Evolutionary conservation across 2,888 invertebrate genomes (phyloP), one percentile per base, ranked within the genome.

Genomic region (Drosophila maculinotata): DNA sequence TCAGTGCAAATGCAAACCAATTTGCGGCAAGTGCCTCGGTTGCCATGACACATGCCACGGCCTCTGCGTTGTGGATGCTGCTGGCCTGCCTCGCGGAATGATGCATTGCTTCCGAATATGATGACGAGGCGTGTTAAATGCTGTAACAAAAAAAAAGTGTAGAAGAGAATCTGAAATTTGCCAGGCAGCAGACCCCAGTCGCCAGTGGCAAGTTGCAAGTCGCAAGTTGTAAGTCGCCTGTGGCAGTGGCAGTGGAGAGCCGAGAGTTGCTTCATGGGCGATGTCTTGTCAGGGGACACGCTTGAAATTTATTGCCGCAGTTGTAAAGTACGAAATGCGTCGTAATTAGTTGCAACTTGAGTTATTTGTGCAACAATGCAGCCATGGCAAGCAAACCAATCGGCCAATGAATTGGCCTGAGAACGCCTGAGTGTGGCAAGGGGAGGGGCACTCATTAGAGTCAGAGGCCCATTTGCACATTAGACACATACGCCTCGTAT

Each of bases 301-400:
- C 76, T 86, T 64, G 68, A 76, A 73, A 86, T 84, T 84, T 84
- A 84, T 84, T 76, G 84, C 83, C 87, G 53, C 79, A 72, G 84
- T 84, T 86, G 84, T 76, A 77, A 77, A 83, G 72, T 83, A 84
- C 87, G 81, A 86, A 84, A 79, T 84, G 87, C 84, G 72, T 84
- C 69, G 84, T 86, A 84, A 84, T 86, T 84, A 84, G 83, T 86
- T 86, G 83, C 83, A 84, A 84, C 83, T 84, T 87, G 83, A 84
- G 83, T 84, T 84, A 84, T 84, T 84, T 84, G 87, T 84, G 87
- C 83, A 83, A 86, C 83, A 84, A 76, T 80, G 83, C 82, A 76
- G 60, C 71, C 71, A 36, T 36, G 54, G 17, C 36, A 47, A 36
- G 51, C 68, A 23, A 59, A 58, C 45, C 70, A 70, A 70, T 73